Base-by-base conservation (phyloP, 2,113 vertebrate genomes). In the Salvelinus namaycush region DNA sequence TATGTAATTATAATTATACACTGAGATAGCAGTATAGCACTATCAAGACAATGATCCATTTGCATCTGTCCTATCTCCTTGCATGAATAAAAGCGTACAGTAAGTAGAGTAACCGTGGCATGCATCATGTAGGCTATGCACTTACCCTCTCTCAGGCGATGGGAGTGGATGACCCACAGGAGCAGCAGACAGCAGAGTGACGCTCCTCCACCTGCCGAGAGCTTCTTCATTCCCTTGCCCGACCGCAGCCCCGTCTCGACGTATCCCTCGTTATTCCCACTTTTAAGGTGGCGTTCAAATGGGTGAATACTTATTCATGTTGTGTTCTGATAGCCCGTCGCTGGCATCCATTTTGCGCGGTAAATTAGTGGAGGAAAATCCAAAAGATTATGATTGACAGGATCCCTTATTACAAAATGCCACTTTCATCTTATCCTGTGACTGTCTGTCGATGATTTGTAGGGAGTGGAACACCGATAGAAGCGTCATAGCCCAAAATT, bases 71-170 rank as follows among this genome's bases (percentile, higher is more conserved):
- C 57, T 60, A 20, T n/a, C 59, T 62, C 7, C n/a, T n/a, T 62
- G 18, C n/a, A 11, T 62, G 22, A 44, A 44, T 44, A 11, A 57
- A n/a, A 24, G 22, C 1, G 59, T 22, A 62, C 18, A n/a, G n/a
- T 54, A 54, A 54, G 51, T 54, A 54, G 14, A 54, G 4, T 14
- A 54, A 54, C 39, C 39, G 9, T 12, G 39, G 8, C 39, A 44
- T 27, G 66, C 66, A n/a, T 22, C 18, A 9, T 9, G 26, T 22
- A 5, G 20, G 39, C 39, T 44, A 70, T 34, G 20, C 9, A 48
- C 92, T 93, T 91, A 93, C 95, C 95, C 90, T 95, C 95, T 93
- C 92, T 91, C 29, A 94, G 89, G 79, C 94, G 92, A 81, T 95
- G 94, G 74, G 93, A 93, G 88, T 94, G 94, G 81, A 95, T 92